Base-by-base conservation (phyloP, 2,888 invertebrate genomes). In the Acrobasis repandana region DNA sequence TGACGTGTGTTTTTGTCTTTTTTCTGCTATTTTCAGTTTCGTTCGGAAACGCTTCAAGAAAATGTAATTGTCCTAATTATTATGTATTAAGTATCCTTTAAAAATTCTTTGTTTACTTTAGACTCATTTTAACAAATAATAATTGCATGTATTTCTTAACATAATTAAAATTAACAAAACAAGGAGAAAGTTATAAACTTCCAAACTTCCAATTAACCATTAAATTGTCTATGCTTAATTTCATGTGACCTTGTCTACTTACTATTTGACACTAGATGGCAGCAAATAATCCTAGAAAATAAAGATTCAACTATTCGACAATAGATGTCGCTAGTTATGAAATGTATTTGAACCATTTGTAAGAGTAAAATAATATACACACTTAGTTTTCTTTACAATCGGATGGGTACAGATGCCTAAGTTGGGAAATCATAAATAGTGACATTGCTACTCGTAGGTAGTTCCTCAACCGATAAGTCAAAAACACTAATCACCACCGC, bases 1-100 rank as follows among this genome's bases (percentile, higher is more conserved):
- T 86, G 86, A 88, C 75, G 75, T 83, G 79, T 77, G 77, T 79
- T 75, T 74, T 74, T 75, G 76, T 70, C 69, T 73, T 68, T 61
- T n/a, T n/a, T 54, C 18, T 9, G 11, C 79, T 75, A 73, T 75
- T 75, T 77, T 73, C 68, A 60, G 59, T 59, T 56, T 54, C 59
- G 56, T 61, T 60, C 57, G 56, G 38, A 61, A 56, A 58, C 43
- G 14, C 61, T 49, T 34, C 1, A 50, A 52, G 9, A 48, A 18
- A 9, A 38, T 38, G 3, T 43, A 11, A 14, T 43, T 52, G 6
- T 20, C 28, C 28, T 28, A 28, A 6, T 20, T 28, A n/a, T n/a
- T n/a, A n/a, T n/a, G n/a, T n/a, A n/a, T n/a, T n/a, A n/a, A n/a
- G n/a, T n/a, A 28, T 28, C 28, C 28, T 28, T 28, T 0, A 28